Base-by-base conservation (phyloP, 64 coral and sea anemone genomes). In the Trachythela sp. region DNA sequence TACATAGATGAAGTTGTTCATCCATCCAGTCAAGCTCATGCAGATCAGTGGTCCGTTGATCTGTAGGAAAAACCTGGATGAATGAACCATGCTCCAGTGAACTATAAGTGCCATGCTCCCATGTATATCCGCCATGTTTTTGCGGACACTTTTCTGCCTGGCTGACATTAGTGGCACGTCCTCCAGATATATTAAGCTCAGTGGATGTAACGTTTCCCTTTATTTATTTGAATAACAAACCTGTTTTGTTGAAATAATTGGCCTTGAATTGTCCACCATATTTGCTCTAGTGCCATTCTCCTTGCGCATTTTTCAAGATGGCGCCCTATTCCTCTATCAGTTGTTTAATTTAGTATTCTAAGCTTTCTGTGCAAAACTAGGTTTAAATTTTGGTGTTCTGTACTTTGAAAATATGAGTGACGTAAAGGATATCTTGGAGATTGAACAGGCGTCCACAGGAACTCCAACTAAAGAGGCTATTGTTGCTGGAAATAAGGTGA, bases 401-500 rank as follows among this genome's bases (percentile, higher is more conserved):
- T 52, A 8, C 49, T 2, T 20, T 15, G 22, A 20, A 52, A 88
- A 85, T 45, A 97, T 97, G 95, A 94, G 95, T 92, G 95, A 97
- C 88, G 90, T 97, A 50, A 84, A 92, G 35, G 95, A 97, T 49
- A 97, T 97, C 30, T 80, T 97, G 48, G 95, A 97, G 58, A 50
- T 94, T 32, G 95, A 97, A 59, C 95, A 94, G 80, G 88, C 89
- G 14, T 36, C 72, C 35, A 75, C 84, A 42, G 36, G 87, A 68
- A 34, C 87, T 8, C 95, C 95, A 40, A 94, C 64, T n/a, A 97
- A 97, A 92, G 95, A 97, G 64, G 90, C 95, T 58, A 97, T 97
- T 60, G 95, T 97, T 7, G 86, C 87, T 54, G 90, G 90, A 41
- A 94, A 52, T 83, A 97, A 97, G 92, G 95, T 95, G 60, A 17